Evolutionary conservation across 2,888 invertebrate species (phyloP), one percentile per base, ranked within the genome.

Genomic region (Eueremaeus valkanovi): DNA sequence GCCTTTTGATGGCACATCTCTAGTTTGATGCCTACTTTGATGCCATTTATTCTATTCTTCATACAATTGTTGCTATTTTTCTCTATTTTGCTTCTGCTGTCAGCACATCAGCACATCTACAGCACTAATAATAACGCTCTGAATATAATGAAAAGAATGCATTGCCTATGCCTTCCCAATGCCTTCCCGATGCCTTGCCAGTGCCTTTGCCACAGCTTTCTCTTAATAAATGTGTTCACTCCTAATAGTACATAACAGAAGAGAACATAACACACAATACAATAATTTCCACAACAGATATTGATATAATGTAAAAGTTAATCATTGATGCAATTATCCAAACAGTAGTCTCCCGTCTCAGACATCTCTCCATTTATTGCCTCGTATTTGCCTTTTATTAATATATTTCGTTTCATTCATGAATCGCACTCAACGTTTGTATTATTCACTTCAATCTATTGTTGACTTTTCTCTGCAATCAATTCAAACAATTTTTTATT

Each of bases 1-100:
- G 55, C 27, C 21, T 21, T 55, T 55, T 55, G 55, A 55, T 55
- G 55, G 33, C 63, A 36, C 33, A n/a, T 33, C 63, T 63, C 63
- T 21, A 63, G 9, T 36, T 33, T 63, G 36, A 36, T 36, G n/a
- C 31, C 18, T n/a, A 63, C 63, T 63, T 63, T 63, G 31, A 63
- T 63, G 63, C 18, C 33, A 63, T 31, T 36, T n/a, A 63, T 31
- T 18, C 31, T 63, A 1, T 36, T 36, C 11, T 31, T n/a, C 24
- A 55, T 24, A 27, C 55, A 31, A 63, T 63, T 63, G 24, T 63
- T 31, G n/a, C 31, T 27, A 33, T 27, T 27, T 27, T 55, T 51
- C 8, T n/a, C 21, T 18, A 8, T 61, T 51, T 51, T 51, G 51
- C 61, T 31, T 61, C 13, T 63, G 33, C 63, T 63, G 63, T 63